These are phyloP conservation scores for Tenthredo notha DNA, from an alignment of 2,888 invertebrate species.

Conservation along the genomic window DNA sequence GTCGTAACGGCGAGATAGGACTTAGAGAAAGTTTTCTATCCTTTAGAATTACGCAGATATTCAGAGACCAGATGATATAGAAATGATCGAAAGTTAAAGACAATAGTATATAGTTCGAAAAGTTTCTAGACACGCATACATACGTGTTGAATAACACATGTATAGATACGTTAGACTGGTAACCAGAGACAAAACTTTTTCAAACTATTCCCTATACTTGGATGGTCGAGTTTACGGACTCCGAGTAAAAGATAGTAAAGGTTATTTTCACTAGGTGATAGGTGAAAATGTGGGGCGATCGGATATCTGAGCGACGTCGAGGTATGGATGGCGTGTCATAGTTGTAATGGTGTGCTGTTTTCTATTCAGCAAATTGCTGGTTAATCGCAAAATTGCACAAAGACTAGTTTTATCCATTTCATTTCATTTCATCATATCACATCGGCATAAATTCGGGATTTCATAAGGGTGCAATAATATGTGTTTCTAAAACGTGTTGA, in stretches of 20 bases:
- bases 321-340: constrained; percentile 59
- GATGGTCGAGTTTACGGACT: constrained; percentile 39
- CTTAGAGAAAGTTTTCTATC: neutral
- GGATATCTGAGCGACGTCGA: constrained; percentile 64
- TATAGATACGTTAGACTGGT: constrained; percentile 21
- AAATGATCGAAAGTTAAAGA: constrained; percentile 20
- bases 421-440: neutral
- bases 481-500: neutral
- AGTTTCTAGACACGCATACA: neutral
- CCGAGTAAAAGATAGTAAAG: constrained; percentile 15
- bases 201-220: constrained; percentile 57
- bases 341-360: constrained; percentile 21
- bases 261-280: constrained; percentile 49
- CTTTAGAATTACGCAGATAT: neutral
- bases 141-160: neutral
- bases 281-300: constrained; percentile 68
- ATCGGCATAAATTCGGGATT: neutral
- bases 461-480: neutral
- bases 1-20: neutral
- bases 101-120: neutral
- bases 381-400: neutral
- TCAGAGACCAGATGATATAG: neutral
- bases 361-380: neutral
- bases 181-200: constrained; percentile 53
- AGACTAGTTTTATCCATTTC: neutral